These are phyloP conservation scores for Leptestheria dahalacensis DNA, from an alignment of 1,140 invertebrate genomes.

Conservation along the genomic window DNA sequence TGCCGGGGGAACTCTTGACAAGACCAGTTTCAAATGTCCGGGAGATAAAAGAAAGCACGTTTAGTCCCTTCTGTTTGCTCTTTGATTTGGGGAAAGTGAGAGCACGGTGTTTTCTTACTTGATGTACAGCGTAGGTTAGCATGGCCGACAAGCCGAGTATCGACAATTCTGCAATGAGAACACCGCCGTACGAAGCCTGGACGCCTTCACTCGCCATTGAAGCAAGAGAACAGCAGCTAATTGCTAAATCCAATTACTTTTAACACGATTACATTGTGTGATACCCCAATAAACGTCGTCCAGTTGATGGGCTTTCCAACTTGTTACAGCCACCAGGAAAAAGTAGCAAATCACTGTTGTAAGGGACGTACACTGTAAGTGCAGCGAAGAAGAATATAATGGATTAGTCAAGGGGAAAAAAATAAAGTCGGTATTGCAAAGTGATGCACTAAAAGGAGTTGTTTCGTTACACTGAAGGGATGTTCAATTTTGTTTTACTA, in stretches of 20 bases:
- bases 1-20: neutral
- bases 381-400: neutral
- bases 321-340: conserved; percentile 38
- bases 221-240: neutral
- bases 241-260: neutral
- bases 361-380: neutral
- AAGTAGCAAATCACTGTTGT: neutral
- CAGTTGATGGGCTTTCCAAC: conserved; percentile 43
- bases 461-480: no score
- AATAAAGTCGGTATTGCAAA: neutral
- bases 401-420: neutral
- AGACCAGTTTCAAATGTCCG: neutral
- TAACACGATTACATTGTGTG: conserved; percentile 19
- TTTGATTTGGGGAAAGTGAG: neutral
- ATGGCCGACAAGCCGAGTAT: conserved; percentile 5
- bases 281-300: conserved; percentile 57
- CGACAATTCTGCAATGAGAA: conserved; percentile 8
- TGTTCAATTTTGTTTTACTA: no score
- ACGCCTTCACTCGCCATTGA: neutral
- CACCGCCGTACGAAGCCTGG: neutral
- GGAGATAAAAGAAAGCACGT: no score
- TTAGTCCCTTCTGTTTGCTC: neutral
- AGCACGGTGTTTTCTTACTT: neutral
- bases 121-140: neutral
- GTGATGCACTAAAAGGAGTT: neutral